Percentiles rank a stretch among this genome's conserved stretches.
These are phyloP conservation scores for Pandemis heparana DNA, from an alignment of 2,888 invertebrate species.

Conservation along the genomic window DNA sequence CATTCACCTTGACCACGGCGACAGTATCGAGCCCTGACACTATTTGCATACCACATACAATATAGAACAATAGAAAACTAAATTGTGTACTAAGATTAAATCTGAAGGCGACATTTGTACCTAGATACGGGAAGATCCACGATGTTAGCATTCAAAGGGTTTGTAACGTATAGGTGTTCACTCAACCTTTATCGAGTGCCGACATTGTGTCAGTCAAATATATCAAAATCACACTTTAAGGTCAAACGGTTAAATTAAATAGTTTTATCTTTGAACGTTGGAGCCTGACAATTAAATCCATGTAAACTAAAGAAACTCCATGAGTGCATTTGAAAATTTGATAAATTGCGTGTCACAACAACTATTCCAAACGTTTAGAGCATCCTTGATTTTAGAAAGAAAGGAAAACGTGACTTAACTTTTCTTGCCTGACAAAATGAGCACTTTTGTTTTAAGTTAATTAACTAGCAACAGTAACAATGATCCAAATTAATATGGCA, in stretches of 20 bases:
- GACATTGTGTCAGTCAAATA: constrained; percentile 29
- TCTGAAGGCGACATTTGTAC: constrained; percentile 33
- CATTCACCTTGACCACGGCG: constrained; percentile 76
- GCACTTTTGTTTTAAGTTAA: constrained; percentile 25
- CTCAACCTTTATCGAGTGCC: constrained; percentile 26
- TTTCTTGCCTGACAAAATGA: constrained; percentile 4
- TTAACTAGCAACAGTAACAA: constrained; percentile 28
- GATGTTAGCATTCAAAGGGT: constrained; percentile 37
- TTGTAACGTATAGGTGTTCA: constrained; percentile 9
- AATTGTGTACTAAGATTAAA: constrained; percentile 27
- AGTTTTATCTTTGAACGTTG: not conserved
- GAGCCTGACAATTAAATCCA: not conserved
- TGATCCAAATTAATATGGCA: constrained; percentile 15
- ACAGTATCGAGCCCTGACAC: constrained; percentile 72
- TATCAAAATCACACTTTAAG: constrained; percentile 33
- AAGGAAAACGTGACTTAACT: constrained; percentile 4
- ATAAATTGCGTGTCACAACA: not conserved
- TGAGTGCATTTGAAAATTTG: not conserved
- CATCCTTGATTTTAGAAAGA: not conserved
- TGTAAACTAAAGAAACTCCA: not conserved
- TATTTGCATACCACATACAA: constrained; percentile 60
- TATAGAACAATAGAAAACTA: constrained; percentile 40
- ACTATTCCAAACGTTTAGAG: not conserved
- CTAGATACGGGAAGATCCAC: constrained; percentile 28
- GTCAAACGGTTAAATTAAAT: not conserved